Conservation (phyloP, 2,797 vertebrate genomes). For the Microtus californicus region DNA sequence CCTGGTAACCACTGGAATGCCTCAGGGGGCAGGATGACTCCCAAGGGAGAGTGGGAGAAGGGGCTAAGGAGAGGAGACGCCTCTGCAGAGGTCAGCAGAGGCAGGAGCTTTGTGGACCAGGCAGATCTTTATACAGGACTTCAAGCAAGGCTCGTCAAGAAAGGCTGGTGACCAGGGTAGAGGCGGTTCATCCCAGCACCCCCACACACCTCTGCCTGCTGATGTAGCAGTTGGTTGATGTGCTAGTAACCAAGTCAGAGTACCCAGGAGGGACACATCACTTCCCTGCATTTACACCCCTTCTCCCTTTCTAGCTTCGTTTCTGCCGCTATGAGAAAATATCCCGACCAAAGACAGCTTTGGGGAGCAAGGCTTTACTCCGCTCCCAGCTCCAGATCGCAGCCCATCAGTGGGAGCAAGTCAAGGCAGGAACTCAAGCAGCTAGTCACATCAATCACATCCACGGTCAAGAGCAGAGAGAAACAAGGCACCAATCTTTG, state of each 20-base stretch:
- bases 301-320: neutral
- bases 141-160: neutral
- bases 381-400: neutral
- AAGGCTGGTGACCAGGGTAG: neutral
- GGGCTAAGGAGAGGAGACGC: fast-evolving
- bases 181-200: neutral
- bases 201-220: neutral
- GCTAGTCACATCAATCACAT: neutral
- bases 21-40: neutral
- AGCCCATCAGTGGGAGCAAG: neutral
- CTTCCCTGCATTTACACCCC: neutral
- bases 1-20: neutral
- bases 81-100: neutral
- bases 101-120: neutral
- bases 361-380: neutral
- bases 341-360: neutral
- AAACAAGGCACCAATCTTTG: neutral
- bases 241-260: neutral
- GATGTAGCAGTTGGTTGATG: fast-evolving
- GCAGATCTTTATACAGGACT: neutral
- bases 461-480: neutral
- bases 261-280: neutral
- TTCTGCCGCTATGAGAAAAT: neutral
- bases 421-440: neutral
- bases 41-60: too few relatives aligned